These are phyloP conservation scores for Etheostoma cragini DNA, from an alignment of 2,113 vertebrate species.

Conservation along the genomic window DNA sequence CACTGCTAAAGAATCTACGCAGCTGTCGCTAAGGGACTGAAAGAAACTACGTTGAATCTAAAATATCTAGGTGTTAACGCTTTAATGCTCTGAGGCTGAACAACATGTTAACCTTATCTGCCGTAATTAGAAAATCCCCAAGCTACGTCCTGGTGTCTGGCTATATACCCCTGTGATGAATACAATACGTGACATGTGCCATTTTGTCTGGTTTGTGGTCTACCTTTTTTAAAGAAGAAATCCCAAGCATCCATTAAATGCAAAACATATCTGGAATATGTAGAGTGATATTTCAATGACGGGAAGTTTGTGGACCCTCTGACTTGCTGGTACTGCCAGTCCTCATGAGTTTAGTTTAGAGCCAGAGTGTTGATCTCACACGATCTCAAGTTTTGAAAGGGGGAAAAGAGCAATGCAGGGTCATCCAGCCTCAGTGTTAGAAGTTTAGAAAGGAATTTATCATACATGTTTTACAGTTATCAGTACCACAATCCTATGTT, in stretches of 20 bases:
- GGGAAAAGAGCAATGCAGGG: neutral
- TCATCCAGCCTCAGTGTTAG: neutral
- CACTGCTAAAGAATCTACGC: neutral
- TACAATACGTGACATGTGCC: neutral
- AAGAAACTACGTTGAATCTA: neutral
- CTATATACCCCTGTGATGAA: neutral
- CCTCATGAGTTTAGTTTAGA: neutral
- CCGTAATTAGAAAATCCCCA: conserved; percentile 11
- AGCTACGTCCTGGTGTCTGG: neutral
- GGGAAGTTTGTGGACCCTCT: neutral
- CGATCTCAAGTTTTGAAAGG: neutral
- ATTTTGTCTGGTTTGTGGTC: neutral
- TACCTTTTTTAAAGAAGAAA: conserved; percentile 6
- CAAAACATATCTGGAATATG: neutral
- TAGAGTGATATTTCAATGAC: neutral
- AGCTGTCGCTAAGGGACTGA: neutral
- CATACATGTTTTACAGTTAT: no score
- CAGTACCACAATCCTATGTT: neutral
- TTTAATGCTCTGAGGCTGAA: neutral
- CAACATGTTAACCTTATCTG: neutral
- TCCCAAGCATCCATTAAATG: neutral
- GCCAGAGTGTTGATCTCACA: neutral
- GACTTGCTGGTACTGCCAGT: neutral
- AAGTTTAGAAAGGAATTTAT: no score
- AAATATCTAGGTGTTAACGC: neutral